Evolutionary conservation across 92 coral and sea anemone species (phyloP), one percentile per base, ranked within the genome.

Genomic region (Zoanthus gigantus): DNA sequence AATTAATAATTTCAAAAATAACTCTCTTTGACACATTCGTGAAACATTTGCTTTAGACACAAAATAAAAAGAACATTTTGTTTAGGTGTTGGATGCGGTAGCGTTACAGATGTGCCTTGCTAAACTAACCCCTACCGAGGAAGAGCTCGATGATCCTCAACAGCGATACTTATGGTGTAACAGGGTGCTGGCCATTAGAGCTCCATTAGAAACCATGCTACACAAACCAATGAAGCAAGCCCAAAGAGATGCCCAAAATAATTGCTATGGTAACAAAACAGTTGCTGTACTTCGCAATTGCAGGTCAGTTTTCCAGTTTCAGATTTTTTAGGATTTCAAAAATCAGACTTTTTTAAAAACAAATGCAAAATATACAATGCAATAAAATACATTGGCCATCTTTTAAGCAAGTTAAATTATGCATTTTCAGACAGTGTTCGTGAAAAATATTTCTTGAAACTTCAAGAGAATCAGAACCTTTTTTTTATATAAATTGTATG

Each of bases 111-210:
- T 89, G 74, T 96, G 98, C 87, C 78, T 96, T 31, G 75, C 90
- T 14, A 76, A 88, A 71, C 79, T 96, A 84, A 92, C 92, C 69
- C 98, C 98, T 47, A 52, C 50, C 30, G 89, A 85, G 57, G 82
- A 76, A 45, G 93, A 91, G 86, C 86, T 96, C 56, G 79, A 77
- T 11, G 89, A 89, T 72, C 85, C 76, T 11, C 82, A 88, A 42
- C 74, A 79, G 48, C 81, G 96, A 79, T 34, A 56, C n/a, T 66
- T 81, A 53, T 96, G 98, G 98, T 96, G 98, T 50, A 95, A 94
- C 87, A 82, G 88, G 10, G 97, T 96, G 85, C 89, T 94, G 72
- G 69, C 87, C 30, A 82, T 95, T 53, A 86, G 98, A 65, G 79
- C 93, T 16, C 83, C 94, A 42, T 90, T 90, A 67, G 91, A 95